phyloP scores from a whole-genome alignment of 2,797 vertebrate genomes.

The Scolopax bukidnonensis region DNA sequence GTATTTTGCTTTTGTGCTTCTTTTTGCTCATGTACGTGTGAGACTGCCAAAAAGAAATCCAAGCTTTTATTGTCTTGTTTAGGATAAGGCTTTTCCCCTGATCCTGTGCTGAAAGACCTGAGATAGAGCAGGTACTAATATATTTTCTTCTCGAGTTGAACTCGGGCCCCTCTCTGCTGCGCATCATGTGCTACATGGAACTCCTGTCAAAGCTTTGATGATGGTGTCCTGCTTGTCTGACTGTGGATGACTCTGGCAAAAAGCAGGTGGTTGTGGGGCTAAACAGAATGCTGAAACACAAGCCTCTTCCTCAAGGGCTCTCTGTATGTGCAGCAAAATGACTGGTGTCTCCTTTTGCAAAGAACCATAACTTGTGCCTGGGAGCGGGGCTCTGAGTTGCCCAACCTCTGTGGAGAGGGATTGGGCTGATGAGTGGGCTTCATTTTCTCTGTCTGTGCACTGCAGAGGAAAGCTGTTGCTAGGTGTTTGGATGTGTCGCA shows the following conservation, averaged over 20 bases:
- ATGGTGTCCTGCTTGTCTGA: neutral
- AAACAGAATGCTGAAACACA: neutral
- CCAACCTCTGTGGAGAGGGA: neutral
- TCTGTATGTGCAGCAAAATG: accelerated
- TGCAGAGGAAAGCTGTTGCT: neutral
- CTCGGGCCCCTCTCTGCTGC: accelerated
- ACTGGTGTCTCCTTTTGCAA: neutral
- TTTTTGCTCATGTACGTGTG: neutral
- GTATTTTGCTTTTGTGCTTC: neutral
- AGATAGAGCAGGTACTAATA: neutral
- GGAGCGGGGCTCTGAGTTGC: accelerated
- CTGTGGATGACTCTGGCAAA: neutral
- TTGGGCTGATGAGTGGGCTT: neutral
- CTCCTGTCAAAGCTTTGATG: neutral
- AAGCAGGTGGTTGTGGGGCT: neutral
- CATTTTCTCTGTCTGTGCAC: neutral
- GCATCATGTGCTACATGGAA: accelerated
- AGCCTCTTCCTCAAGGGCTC: neutral
- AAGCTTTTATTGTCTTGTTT: neutral
- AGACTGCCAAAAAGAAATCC: neutral
- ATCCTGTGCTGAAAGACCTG: neutral
- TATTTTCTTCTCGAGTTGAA: neutral
- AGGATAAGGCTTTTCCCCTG: neutral
- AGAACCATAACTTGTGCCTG: neutral
- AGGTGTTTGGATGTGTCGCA: neutral